Conservation (phyloP, 2,797 vertebrate species). For the Pyrrhura leucotis region DNA sequence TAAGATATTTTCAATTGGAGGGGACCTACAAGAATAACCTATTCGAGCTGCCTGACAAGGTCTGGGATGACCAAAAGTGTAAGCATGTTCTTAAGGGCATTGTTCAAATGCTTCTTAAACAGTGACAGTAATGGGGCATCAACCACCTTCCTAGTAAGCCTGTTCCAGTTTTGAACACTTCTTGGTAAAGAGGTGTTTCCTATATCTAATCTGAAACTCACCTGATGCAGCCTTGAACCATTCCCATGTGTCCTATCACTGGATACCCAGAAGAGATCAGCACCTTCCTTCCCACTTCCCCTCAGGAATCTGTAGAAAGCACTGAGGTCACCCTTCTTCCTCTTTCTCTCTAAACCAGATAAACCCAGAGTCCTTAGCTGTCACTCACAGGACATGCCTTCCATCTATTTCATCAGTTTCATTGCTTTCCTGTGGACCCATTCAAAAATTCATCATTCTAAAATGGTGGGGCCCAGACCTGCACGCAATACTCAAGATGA, state of each 20-base stretch:
- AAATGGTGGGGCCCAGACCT: neutral
- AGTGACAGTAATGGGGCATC: accelerated
- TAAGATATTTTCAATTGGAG: neutral
- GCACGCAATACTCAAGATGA: neutral
- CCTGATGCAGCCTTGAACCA: neutral
- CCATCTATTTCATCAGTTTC: neutral
- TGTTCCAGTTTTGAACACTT: neutral
- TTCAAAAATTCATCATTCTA: neutral
- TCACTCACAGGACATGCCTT: neutral
- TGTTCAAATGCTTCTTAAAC: neutral
- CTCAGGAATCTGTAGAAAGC: neutral
- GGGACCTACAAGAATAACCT: neutral
- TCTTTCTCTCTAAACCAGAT: neutral
- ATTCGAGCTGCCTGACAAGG: accelerated
- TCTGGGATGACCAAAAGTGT: neutral
- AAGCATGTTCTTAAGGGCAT: neutral
- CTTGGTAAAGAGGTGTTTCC: neutral
- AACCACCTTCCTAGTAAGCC: no score
- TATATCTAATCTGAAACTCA: neutral
- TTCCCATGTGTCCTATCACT: accelerated
- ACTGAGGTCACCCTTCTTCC: neutral
- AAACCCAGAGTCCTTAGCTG: neutral
- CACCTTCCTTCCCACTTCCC: neutral
- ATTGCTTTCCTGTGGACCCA: neutral
- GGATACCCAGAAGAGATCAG: accelerated